Evolutionary conservation across 2,888 invertebrate species (phyloP).

Genomic region (Troides aeacus): DNA sequence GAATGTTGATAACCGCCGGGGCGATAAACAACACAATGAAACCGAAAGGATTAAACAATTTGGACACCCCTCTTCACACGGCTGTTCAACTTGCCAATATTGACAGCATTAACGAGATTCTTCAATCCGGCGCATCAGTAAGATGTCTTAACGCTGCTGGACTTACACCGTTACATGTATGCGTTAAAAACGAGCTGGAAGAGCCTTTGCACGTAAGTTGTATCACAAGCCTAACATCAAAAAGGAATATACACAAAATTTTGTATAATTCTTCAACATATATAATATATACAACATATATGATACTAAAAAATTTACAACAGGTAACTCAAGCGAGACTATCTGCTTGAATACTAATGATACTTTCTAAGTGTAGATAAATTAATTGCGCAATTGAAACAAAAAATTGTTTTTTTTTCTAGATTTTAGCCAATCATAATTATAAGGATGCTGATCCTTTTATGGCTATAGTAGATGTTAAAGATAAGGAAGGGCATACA

Average conservation of each 20-base stretch:
- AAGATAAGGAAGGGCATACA: constrained; percentile 72
- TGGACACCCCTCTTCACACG: constrained; percentile 74
- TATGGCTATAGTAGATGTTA: constrained; percentile 65
- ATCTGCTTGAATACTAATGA: too few species aligned
- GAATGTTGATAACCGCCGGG: constrained; percentile 53
- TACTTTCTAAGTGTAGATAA: background rate
- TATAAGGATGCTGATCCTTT: constrained; percentile 60
- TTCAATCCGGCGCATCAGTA: constrained; percentile 64
- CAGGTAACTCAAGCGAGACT: too few species aligned
- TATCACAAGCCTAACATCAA: background rate
- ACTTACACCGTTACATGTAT: constrained; percentile 74
- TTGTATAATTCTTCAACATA: too few species aligned
- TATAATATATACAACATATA: too few species aligned
- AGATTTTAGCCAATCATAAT: constrained; percentile 65
- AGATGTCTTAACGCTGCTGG: constrained; percentile 66
- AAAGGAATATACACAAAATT: background rate
- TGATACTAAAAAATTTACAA: too few species aligned
- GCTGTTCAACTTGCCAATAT: constrained; percentile 69
- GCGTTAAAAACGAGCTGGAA: constrained; percentile 65
- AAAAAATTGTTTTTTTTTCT: constrained; percentile 15
- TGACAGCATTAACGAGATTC: constrained; percentile 63
- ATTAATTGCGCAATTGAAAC: background rate
- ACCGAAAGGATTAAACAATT: constrained; percentile 39
- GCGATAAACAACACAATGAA: constrained; percentile 51
- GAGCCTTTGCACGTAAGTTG: constrained; percentile 61